Base-by-base conservation (phyloP, 2,797 vertebrate species). In the Falco novaeseelandiae region DNA sequence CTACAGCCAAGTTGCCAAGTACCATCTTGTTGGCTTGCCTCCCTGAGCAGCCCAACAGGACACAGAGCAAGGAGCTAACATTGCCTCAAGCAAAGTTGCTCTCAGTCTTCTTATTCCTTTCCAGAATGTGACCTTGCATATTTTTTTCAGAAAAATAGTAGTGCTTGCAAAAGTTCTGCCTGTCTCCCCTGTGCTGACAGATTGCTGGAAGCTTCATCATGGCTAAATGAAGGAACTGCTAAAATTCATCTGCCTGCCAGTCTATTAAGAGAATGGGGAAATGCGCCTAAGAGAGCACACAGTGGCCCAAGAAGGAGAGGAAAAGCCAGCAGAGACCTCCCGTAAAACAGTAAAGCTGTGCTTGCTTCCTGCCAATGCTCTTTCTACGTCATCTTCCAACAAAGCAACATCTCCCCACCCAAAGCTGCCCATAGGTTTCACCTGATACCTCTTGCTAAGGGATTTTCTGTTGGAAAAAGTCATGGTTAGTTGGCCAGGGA, bases 131-230 rank as follows among this genome's bases (percentile, higher is more conserved):
- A 78, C 51, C 61, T 85, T 86, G 83, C 38, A 14, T 32, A 17
- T 8, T 51, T 78, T 90, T 84, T 95, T 52, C 63, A 93, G 36
- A 67, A 91, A 91, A 83, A 48, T 8, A 65, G 52, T 58, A 86
- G 54, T 26, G 8, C 73, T 88, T 93, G 36, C 81, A 92, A 27
- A 78, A 93, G 82, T 85, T 54, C 67, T 92, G 63, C 89, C 48
- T 88, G 52, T 86, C 76, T 95, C 54, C n/a, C 70, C 49, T 79
- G 63, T 67, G 83, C 78, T 86, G 92, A 96, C 83, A 95, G 88
- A 72, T 40, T 93, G 83, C 76, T 93, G 82, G 74, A 96, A 90
- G 34, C 46, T 74, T 85, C 89, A 85, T 48, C 26, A 16, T 27
- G 72, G 58, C n/a, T 85, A 55, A 89, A 95, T 69, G 82, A 90